Percentiles rank a stretch among this genome's conserved stretches.
phyloP scores from a whole-genome alignment of 2,888 invertebrate genomes.

The Clepsis dumicolana region DNA sequence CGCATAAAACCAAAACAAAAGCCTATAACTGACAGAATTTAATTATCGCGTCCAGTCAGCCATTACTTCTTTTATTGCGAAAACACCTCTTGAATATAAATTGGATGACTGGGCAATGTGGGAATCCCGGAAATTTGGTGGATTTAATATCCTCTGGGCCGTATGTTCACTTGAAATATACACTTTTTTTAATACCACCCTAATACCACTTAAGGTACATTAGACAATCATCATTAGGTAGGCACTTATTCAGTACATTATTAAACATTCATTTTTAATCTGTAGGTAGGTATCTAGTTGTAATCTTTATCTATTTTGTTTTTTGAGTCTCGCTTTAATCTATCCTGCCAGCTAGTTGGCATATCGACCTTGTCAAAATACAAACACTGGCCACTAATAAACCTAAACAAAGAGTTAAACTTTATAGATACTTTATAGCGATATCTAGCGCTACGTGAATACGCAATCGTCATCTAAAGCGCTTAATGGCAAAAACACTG shows the following conservation, averaged over 20 bases:
- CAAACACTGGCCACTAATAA: conserved; percentile 1
- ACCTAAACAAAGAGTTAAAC: no score
- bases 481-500: background rate
- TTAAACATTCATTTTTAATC: no score
- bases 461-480: background rate
- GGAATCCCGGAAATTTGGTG: background rate
- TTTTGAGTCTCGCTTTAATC: no score
- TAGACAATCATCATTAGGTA: background rate
- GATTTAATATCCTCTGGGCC: background rate
- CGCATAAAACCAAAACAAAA: conserved; percentile 1
- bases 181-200: background rate
- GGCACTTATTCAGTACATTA: no score
- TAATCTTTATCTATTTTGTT: no score
- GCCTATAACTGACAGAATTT: conserved; percentile 7
- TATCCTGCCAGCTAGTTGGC: no score
- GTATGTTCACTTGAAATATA: background rate
- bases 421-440: background rate
- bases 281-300: background rate
- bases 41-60: conserved; percentile 12
- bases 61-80: conserved; percentile 14
- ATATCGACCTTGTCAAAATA: background rate
- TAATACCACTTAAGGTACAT: no score
- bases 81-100: conserved; percentile 21
- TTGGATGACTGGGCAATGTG: conserved; percentile 12
- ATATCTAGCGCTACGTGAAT: background rate